These are phyloP conservation scores for Lagocephalus sceleratus DNA, from an alignment of 2,797 vertebrate genomes.

Conservation along the genomic window DNA sequence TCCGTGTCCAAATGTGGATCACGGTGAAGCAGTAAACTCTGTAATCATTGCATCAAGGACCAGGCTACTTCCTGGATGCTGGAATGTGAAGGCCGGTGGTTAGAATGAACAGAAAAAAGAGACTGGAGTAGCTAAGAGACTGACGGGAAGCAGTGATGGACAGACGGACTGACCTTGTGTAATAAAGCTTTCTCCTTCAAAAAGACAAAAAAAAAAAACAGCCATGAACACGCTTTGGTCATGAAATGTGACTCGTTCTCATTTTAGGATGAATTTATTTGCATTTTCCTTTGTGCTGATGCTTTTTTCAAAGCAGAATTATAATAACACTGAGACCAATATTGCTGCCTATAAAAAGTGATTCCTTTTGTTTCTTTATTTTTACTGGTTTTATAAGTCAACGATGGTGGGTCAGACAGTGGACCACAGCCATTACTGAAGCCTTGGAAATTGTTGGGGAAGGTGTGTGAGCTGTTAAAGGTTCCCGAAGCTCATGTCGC, in stretches of 20 bases:
- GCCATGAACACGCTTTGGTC: conserved; percentile 64
- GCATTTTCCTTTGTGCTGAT: conserved; percentile 59
- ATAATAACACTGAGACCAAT: conserved; percentile 80
- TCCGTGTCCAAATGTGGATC: conserved; percentile 59
- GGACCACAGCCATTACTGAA: conserved; percentile 79
- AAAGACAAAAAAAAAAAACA: conserved; percentile 54
- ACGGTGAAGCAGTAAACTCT: conserved; percentile 52
- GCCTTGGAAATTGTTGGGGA: conserved; percentile 53
- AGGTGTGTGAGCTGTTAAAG: conserved; percentile 28
- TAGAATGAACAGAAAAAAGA: conserved; percentile 33
- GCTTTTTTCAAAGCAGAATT: conserved; percentile 70
- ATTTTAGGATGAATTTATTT: conserved; percentile 61
- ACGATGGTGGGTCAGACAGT: conserved; percentile 51
- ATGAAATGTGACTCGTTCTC: conserved; percentile 54
- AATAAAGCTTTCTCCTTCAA: conserved; percentile 61
- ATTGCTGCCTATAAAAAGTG: conserved; percentile 75
- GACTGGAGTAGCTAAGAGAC: conserved; percentile 26
- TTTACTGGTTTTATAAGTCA: conserved; percentile 60
- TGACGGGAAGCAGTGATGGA: conserved; percentile 16
- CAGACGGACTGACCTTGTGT: conserved; percentile 37
- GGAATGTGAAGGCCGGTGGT: conserved; percentile 20
- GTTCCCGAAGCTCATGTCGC: conserved; percentile 53
- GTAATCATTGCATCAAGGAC: conserved; percentile 38
- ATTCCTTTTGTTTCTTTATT: conserved; percentile 64
- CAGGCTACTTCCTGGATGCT: conserved; percentile 47